These are phyloP conservation scores for Oryzias curvinotus DNA, from an alignment of 2,113 vertebrate species.

Conservation along the genomic window DNA sequence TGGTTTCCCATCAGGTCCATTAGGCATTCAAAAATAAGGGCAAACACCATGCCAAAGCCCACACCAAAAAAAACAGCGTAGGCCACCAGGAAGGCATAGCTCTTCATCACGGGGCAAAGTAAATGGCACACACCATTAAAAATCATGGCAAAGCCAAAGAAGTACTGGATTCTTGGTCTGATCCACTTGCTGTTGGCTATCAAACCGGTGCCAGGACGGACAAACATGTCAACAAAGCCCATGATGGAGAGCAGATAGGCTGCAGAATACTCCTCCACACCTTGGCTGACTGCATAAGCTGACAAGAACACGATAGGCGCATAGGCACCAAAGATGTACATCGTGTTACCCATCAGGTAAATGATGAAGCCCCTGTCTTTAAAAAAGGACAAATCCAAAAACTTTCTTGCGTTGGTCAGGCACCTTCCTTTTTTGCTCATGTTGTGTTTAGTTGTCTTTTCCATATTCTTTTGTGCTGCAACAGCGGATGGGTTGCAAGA, in stretches of 20 bases:
- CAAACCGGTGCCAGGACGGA: slow-evolving; percentile 75
- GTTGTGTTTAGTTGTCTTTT: slow-evolving; percentile 4
- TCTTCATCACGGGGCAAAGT: slow-evolving; percentile 77
- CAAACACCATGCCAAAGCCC: slow-evolving; percentile 81
- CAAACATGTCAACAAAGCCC: slow-evolving; percentile 81
- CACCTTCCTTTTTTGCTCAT: slow-evolving; percentile 46
- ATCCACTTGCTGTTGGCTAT: slow-evolving; percentile 80
- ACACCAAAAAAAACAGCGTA: slow-evolving; percentile 77
- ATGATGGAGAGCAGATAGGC: slow-evolving; percentile 82
- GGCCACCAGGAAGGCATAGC: slow-evolving; percentile 62
- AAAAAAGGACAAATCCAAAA: slow-evolving; percentile 82
- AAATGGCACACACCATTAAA: slow-evolving; percentile 82
- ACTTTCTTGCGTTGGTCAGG: slow-evolving; percentile 62
- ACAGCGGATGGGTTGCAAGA: not conserved
- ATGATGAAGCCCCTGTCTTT: slow-evolving; percentile 83
- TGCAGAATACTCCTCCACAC: slow-evolving; percentile 78
- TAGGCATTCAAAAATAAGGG: slow-evolving; percentile 83
- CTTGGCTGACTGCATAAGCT: slow-evolving; percentile 76
- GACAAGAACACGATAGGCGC: slow-evolving; percentile 84
- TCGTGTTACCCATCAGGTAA: slow-evolving; percentile 80
- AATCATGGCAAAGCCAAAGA: slow-evolving; percentile 80
- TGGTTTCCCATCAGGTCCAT: slow-evolving; percentile 81
- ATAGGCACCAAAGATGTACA: slow-evolving; percentile 83
- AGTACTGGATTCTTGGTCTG: slow-evolving; percentile 79
- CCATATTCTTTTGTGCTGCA: not conserved